Conservation (phyloP, 2,113 vertebrate genomes). For the Eupsittula cactorum region DNA sequence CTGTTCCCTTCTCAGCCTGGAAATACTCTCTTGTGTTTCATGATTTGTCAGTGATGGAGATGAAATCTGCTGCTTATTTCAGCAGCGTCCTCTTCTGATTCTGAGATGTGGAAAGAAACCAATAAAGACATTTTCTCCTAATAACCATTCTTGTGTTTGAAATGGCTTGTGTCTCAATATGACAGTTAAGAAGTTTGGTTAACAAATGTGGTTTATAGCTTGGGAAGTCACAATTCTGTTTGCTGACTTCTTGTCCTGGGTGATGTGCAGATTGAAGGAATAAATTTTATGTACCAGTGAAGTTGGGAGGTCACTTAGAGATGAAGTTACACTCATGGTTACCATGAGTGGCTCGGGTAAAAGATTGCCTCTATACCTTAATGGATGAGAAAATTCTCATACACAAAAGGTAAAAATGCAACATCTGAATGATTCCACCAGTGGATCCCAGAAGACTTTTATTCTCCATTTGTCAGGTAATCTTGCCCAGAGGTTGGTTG, state of each 20-base stretch:
- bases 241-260: not conserved
- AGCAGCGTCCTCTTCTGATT: not conserved
- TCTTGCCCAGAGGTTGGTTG: not conserved
- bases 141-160: not conserved
- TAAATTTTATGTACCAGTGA: not conserved
- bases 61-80: not conserved
- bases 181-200: not conserved
- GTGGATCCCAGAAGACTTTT: not conserved
- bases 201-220: not conserved
- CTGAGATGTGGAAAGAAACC: not conserved
- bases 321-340: not conserved
- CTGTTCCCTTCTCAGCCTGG: not conserved
- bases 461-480: not conserved
- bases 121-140: not conserved
- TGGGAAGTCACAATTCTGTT: not conserved
- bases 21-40: not conserved
- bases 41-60: not conserved
- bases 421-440: not conserved
- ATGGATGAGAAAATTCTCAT: not conserved
- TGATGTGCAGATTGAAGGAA: not conserved
- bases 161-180: not conserved
- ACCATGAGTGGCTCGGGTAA: rapidly evolving
- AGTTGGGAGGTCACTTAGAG: not conserved
- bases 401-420: not conserved
- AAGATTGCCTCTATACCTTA: not conserved